Evolutionary conservation across 2,888 invertebrate species (phyloP), one percentile per base, ranked within the genome.

Genomic region (Mylabris sibirica): DNA sequence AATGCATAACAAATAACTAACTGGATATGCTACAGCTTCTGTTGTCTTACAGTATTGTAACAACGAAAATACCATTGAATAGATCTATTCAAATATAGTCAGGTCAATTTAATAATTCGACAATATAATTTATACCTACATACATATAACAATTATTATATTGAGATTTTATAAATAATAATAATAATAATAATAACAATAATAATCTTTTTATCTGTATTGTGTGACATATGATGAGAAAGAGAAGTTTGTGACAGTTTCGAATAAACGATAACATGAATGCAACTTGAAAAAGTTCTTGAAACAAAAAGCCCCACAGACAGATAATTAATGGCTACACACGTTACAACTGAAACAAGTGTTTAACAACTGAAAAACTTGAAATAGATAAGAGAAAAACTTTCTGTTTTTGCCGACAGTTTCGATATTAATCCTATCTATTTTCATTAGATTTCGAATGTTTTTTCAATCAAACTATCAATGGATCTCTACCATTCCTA

Each of bases 1-100:
- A 83, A 83, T 84, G 82, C 83, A 84, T 84, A 83, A 84, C 83
- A 84, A 84, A 83, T 83, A 83, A 81, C 81, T 80, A 78, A 81
- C 81, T 81, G 80, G 80, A 81, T 82, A 80, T 79, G 75, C 77
- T 78, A 75, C 75, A 72, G 68, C 71, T 70, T 70, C 67, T 76
- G 73, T 75, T 75, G 79, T 79, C 80, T 82, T 81, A 80, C 81
- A 79, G 79, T 76, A 74, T 73, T 75, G 76, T 80, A 78, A 79
- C 80, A 78, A 76, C 79, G 79, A 78, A 79, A 77, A 78, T 77
- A 60, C 64, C 17, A 64, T n/a, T n/a, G n/a, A 6, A 61, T 14
- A 57, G 57, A 24, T 22, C 24, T 22, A 57, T 57, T 24, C 12
- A 24, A 12, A 57, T 53, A 11, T 22, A 53, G 12, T 11, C 9